Conservation (phyloP, 1,140 invertebrate genomes). For the Drosophila leontia region DNA sequence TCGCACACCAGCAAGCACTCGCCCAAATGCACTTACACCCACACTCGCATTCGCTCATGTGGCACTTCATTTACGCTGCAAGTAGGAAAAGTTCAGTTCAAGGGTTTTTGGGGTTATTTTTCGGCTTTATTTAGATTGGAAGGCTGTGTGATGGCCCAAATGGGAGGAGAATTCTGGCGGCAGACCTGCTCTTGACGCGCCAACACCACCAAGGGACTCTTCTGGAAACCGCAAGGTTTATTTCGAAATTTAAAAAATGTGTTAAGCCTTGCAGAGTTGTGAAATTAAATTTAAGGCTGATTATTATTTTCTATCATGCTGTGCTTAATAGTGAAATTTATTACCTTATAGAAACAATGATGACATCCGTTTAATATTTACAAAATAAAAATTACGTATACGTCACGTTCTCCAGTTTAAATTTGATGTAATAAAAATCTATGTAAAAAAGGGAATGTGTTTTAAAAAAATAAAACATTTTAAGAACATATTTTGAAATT, state of each 20-base stretch:
- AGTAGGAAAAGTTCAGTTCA: constrained; percentile 71
- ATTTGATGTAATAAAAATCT: background rate
- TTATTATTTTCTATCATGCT: no score
- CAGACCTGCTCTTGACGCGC: constrained; percentile 66
- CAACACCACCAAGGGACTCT: constrained; percentile 26
- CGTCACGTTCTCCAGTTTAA: background rate
- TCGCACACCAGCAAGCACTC: constrained; percentile 26
- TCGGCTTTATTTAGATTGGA: constrained; percentile 55
- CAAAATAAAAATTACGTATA: background rate
- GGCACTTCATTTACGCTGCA: constrained; percentile 74
- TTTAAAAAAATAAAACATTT: background rate
- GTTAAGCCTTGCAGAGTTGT: constrained; percentile 1
- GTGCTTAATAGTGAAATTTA: background rate
- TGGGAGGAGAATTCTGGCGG: constrained; percentile 2
- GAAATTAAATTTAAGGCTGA: constrained; percentile 1
- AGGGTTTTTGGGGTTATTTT: constrained; percentile 66
- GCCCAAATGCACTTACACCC: constrained; percentile 53
- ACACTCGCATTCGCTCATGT: constrained; percentile 45
- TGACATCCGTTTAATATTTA: background rate
- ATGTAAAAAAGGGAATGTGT: no score
- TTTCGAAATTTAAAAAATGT: constrained; percentile 75
- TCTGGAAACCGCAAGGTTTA: constrained; percentile 66
- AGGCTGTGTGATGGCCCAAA: constrained; percentile 15
- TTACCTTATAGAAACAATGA: background rate
- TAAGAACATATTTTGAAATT: background rate